These are phyloP conservation scores for Poecilia latipinna DNA, from an alignment of 2,113 vertebrate genomes.

Conservation along the genomic window DNA sequence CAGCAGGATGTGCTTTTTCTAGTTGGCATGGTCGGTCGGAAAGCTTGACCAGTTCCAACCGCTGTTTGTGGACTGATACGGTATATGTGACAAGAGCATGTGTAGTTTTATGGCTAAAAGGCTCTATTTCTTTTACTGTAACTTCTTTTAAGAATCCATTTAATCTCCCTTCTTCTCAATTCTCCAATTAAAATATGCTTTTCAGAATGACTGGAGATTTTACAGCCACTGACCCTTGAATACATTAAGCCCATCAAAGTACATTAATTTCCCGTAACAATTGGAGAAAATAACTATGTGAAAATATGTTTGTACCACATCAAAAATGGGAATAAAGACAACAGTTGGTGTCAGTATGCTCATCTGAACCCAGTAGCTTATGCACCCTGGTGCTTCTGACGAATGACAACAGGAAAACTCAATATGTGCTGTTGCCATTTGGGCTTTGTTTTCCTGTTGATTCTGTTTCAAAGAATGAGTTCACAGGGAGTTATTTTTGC, in stretches of 20 bases:
- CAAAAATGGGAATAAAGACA: no score
- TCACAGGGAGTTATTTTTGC: conserved; percentile 21
- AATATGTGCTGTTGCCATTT: conserved; percentile 26
- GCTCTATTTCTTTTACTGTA: not conserved
- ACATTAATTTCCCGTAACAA: not conserved
- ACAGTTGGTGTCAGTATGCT: not conserved
- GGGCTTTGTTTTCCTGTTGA: conserved; percentile 4
- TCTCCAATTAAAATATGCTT: not conserved
- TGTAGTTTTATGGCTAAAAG: not conserved
- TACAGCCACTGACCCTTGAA: not conserved
- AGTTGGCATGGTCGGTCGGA: not conserved
- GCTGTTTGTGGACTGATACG: not conserved
- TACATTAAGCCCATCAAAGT: not conserved
- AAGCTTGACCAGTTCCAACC: not conserved
- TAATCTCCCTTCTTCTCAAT: not conserved
- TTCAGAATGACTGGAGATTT: not conserved
- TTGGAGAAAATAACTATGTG: no score
- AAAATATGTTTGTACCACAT: no score
- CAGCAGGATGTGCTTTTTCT: not conserved
- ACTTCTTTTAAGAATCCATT: not conserved
- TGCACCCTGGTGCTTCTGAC: no score
- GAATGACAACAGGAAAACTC: conserved; percentile 7
- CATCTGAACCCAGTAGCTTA: not conserved
- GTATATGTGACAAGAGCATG: not conserved
- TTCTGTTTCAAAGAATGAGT: conserved; percentile 4